phyloP scores from a whole-genome alignment of 2,113 vertebrate genomes.

The Synodontis membranacea region DNA sequence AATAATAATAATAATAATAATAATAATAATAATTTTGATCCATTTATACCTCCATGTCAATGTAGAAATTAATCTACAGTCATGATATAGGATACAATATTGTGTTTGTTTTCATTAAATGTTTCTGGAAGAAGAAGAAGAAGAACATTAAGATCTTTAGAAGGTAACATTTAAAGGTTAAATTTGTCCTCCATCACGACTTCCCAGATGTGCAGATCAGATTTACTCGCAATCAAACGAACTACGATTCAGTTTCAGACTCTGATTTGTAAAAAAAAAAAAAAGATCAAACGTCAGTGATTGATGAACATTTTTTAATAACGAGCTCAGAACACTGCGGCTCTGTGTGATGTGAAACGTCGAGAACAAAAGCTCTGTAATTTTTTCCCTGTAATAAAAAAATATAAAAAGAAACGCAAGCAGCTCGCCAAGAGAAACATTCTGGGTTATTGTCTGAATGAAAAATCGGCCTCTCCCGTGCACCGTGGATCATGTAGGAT shows the following conservation, averaged over 20 bases:
- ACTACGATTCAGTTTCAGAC: background rate
- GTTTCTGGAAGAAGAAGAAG: background rate
- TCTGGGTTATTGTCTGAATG: conserved; percentile 4
- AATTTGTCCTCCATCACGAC: background rate
- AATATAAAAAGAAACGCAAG: background rate
- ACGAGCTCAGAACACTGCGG: background rate
- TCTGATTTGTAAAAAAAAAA: conserved; percentile 1
- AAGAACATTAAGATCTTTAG: background rate
- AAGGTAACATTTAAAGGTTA: background rate
- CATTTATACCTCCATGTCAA: background rate
- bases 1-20: too few relatives aligned
- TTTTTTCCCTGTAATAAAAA: background rate
- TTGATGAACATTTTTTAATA: conserved; percentile 10
- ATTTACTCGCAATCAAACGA: background rate
- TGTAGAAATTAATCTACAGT: background rate
- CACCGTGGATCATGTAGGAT: conserved; percentile 11
- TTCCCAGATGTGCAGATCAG: background rate
- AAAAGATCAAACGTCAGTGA: conserved; percentile 22
- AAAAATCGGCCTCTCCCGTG: background rate
- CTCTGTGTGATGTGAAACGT: background rate
- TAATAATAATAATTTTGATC: too few relatives aligned
- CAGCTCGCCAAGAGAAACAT: conserved; percentile 33
- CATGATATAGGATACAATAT: background rate
- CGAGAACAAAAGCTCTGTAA: conserved; percentile 4
- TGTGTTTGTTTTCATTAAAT: background rate